Percentiles rank a stretch among this genome's conserved stretches.
Evolutionary conservation across 2,113 vertebrate genomes (phyloP).

Genomic region (Phycodurus eques): DNA sequence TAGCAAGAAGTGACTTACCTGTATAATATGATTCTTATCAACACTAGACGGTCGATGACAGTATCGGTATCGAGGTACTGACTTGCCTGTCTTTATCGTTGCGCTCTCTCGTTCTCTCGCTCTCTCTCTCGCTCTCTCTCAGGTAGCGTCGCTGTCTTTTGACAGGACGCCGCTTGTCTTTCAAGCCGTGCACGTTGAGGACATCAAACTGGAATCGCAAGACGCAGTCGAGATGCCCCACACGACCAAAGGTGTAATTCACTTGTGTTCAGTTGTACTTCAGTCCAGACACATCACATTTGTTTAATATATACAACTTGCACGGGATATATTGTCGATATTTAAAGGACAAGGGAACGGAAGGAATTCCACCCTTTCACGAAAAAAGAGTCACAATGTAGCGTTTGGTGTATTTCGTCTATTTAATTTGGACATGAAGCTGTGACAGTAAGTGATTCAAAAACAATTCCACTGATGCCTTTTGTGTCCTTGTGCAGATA

Average conservation of each 20-base stretch:
- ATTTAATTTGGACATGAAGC: no score
- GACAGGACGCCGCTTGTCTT: constrained; percentile 1
- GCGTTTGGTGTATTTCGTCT: no score
- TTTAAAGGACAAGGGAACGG: no score
- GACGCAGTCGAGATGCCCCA: constrained; percentile 67
- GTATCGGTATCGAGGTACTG: no score
- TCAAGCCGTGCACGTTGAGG: constrained; percentile 9
- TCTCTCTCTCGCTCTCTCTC: constrained; percentile 2
- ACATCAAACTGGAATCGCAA: constrained; percentile 19
- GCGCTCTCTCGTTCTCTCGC: not conserved
- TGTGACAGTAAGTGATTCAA: not conserved
- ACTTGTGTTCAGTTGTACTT: not conserved
- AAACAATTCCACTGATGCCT: not conserved
- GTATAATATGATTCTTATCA: no score
- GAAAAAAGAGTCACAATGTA: no score
- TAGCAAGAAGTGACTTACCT: no score
- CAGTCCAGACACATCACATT: not conserved
- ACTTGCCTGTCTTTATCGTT: not conserved
- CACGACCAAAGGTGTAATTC: constrained; percentile 66
- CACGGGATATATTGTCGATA: not conserved
- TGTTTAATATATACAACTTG: not conserved
- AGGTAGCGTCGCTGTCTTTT: constrained; percentile 33
- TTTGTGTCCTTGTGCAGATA: constrained; percentile 11
- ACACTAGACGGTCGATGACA: not conserved
- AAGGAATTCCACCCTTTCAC: no score